Evolutionary conservation across 92 coral and sea anemone genomes (phyloP), one percentile per base, ranked within the genome.

Genomic region (Heteractis magnifica): DNA sequence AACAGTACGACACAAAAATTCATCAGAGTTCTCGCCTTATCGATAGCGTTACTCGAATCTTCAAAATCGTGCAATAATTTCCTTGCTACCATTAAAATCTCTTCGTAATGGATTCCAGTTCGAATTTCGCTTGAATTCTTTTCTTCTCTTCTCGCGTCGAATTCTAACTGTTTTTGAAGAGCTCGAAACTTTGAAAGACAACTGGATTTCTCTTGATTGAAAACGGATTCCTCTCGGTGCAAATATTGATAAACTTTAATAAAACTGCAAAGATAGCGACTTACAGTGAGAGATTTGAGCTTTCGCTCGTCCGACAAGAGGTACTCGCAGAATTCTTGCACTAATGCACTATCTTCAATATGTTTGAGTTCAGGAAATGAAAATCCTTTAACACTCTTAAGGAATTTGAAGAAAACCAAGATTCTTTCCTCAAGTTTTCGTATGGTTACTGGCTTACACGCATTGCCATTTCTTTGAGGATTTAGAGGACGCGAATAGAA

Each of bases 111-210:
- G 19, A 60, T 60, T 60, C 68, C 68, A 60, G 68, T 60, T 60
- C 68, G 68, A 60, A 9, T 60, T 60, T 60, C 16, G 68, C 68
- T 60, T 60, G 68, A 60, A 60, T 10, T 9, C 19, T 60, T 60
- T 16, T 60, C 68, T 16, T 60, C 68, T 60, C 68, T 10, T 60
- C 68, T 60, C 68, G 68, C 68, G 68, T 60, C 68, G 68, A 60
- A 60, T 60, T 60, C 68, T 60, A 60, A 60, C 68, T 60, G 68
- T 60, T 16, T 60, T 60, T 60, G 68, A 60, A 60, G 68, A 60
- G 68, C 68, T 60, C 68, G 68, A 60, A 60, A 60, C 68, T 60
- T 60, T 60, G 68, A 60, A 60, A 60, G 68, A 60, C 68, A 60
- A 60, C 68, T 60, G 68, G 68, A 60, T 60, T 60, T 60, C 68